These are phyloP conservation scores for Pyxicephalus adspersus DNA, from an alignment of 2,113 vertebrate species.

Conservation along the genomic window DNA sequence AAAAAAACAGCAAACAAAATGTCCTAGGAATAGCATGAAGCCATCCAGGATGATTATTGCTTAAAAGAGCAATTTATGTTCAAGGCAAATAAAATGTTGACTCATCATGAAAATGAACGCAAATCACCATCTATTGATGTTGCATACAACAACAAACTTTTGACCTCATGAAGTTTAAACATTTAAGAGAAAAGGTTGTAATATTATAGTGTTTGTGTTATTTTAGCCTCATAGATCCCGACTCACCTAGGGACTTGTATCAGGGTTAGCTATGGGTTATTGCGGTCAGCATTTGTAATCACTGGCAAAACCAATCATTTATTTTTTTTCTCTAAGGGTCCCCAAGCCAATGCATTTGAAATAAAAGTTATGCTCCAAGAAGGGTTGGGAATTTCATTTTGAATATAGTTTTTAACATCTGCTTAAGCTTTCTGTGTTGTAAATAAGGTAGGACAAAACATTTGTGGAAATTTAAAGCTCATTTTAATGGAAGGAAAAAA, in stretches of 20 bases:
- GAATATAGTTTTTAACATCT: too few species aligned
- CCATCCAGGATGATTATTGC: neutral
- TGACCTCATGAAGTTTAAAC: conserved; percentile 32
- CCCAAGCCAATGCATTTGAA: conserved; percentile 15
- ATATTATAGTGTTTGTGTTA: neutral
- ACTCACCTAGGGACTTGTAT: conserved; percentile 21
- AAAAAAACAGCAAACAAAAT: conserved; percentile 26
- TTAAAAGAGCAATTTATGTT: conserved; percentile 38
- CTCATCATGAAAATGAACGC: conserved; percentile 37
- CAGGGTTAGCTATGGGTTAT: conserved; percentile 17
- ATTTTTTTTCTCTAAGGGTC: conserved; percentile 5
- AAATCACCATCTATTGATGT: conserved; percentile 38
- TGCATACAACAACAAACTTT: conserved; percentile 23
- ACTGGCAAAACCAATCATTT: conserved; percentile 23
- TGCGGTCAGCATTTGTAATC: conserved; percentile 45
- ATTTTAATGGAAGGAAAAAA: too few species aligned
- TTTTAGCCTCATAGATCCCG: neutral
- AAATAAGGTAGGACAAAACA: too few species aligned
- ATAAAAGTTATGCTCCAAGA: neutral
- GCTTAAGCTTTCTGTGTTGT: too few species aligned
- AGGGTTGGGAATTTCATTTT: too few species aligned
- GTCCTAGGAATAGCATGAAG: conserved; percentile 4
- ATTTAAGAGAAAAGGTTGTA: conserved; percentile 27
- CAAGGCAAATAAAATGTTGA: conserved; percentile 39
- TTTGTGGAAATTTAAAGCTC: too few species aligned